Conservation (phyloP, 1,140 invertebrate species). For the Habropoda laboriosa region DNA sequence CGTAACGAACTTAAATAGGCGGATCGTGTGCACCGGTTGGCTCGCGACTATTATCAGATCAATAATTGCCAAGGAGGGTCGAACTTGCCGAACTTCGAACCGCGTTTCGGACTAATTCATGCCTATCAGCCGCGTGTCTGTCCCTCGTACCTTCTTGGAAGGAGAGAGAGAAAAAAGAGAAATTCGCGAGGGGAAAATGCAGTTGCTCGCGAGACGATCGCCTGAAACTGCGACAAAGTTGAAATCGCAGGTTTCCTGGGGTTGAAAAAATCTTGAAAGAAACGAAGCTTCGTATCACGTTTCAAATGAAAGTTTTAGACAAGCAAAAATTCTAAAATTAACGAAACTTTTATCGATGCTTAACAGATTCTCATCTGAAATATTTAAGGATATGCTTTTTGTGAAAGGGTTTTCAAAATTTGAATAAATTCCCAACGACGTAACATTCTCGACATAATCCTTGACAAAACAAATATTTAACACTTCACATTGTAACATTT, state of each 20-base stretch:
- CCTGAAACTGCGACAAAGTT: not conserved
- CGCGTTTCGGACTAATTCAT: conserved; percentile 43
- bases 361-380: too few species aligned
- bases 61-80: conserved; percentile 54
- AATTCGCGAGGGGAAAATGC: not conserved
- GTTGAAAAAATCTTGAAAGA: not conserved
- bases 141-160: not conserved
- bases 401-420: too few species aligned
- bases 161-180: not conserved
- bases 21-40: conserved; percentile 56
- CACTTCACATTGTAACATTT: too few species aligned
- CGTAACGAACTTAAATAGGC: conserved; percentile 59
- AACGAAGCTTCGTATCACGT: not conserved
- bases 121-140: conserved; percentile 26
- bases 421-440: too few species aligned
- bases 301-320: not conserved
- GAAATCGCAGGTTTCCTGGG: not conserved
- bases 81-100: conserved; percentile 56
- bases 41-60: conserved; percentile 58
- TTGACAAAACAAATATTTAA: too few species aligned
- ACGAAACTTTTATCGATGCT: too few species aligned
- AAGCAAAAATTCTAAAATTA: not conserved
- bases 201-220: not conserved
- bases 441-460: too few species aligned
- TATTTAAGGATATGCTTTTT: too few species aligned